Conservation (phyloP, 2,888 invertebrate species). For the Acanthococcus lagerstroemiae region DNA sequence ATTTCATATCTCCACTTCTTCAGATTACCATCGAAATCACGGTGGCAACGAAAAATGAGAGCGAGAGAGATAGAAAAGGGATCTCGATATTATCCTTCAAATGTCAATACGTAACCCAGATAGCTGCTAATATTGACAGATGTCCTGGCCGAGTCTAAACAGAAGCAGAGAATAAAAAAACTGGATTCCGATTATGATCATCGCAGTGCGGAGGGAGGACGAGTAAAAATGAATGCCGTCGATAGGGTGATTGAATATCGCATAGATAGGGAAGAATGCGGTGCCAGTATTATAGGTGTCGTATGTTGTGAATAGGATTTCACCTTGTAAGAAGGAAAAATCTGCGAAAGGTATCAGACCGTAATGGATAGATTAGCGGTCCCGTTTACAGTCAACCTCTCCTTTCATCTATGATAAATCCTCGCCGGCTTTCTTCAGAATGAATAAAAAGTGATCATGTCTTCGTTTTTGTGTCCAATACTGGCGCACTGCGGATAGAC, state of each 20-base stretch:
- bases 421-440: background rate
- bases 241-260: constrained; percentile 1
- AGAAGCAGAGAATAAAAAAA: background rate
- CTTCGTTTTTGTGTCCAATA: too few relatives aligned
- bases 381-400: constrained; percentile 7
- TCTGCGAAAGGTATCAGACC: background rate
- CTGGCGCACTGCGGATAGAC: too few relatives aligned
- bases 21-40: background rate
- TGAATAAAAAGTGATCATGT: too few relatives aligned
- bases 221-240: background rate
- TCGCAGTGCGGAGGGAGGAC: background rate
- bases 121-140: constrained; percentile 20
- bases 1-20: too few relatives aligned
- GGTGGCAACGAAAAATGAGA: background rate
- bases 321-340: constrained; percentile 7
- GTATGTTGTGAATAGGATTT: background rate
- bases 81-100: background rate
- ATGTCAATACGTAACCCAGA: constrained; percentile 21
- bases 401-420: background rate
- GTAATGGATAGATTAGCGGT: constrained; percentile 10
- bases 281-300: background rate
- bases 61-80: background rate
- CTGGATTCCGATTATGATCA: background rate
- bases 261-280: background rate
- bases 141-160: constrained; percentile 2